Conservation (phyloP, 2,888 invertebrate species). For the Octodonta nipae region DNA sequence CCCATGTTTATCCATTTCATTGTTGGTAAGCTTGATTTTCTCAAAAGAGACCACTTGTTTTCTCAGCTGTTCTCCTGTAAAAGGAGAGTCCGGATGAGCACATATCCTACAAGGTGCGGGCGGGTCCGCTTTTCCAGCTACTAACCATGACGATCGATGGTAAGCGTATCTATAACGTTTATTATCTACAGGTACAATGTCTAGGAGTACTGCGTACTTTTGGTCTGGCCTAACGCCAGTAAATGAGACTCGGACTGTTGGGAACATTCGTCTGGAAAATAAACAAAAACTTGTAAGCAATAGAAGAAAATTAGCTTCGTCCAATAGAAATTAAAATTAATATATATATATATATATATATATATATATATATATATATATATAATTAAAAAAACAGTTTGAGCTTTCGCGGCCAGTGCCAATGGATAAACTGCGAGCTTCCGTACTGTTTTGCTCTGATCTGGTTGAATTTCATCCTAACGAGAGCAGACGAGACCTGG, state of each 20-base stretch:
- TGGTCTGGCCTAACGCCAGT: slow-evolving; percentile 68
- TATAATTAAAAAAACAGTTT: too few relatives aligned
- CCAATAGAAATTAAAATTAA: too few relatives aligned
- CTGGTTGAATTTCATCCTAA: too few relatives aligned
- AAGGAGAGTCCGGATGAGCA: slow-evolving; percentile 93
- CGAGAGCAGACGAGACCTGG: too few relatives aligned
- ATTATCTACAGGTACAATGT: slow-evolving; percentile 93
- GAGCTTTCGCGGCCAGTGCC: too few relatives aligned
- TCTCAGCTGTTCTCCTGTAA: slow-evolving; percentile 84
- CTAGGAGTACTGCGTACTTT: slow-evolving; percentile 84
- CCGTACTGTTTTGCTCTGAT: too few relatives aligned
- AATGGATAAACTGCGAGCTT: too few relatives aligned
- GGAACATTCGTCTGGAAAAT: slow-evolving; percentile 86
- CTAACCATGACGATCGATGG: slow-evolving; percentile 94
- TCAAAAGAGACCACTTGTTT: slow-evolving; percentile 97
- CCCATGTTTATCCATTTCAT: slow-evolving; percentile 91
- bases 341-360: too few relatives aligned
- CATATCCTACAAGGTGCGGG: slow-evolving; percentile 86
- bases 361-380: too few relatives aligned
- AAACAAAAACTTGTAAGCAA: too few relatives aligned
- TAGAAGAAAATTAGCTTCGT: too few relatives aligned
- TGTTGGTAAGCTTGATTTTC: slow-evolving; percentile 95
- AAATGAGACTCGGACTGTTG: slow-evolving; percentile 89
- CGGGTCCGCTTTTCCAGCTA: slow-evolving; percentile 96
- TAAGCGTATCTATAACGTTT: slow-evolving; percentile 95